These are phyloP conservation scores for Phyllotis vaccarum DNA, from an alignment of 2,797 vertebrate species.

Conservation along the genomic window DNA sequence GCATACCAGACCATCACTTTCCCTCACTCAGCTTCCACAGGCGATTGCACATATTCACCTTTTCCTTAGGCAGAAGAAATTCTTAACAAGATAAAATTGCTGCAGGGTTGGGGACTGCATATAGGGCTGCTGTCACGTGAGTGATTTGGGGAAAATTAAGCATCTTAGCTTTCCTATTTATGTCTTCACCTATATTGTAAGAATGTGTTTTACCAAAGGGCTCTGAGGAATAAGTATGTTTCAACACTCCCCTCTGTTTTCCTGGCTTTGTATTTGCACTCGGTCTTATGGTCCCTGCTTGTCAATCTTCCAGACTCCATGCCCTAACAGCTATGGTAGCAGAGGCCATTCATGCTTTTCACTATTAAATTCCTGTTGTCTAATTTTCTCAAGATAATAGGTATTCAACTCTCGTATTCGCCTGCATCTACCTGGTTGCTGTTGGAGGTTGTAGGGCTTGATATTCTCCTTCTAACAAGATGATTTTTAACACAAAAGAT, in stretches of 20 bases:
- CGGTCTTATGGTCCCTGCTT: background rate
- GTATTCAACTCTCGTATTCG: background rate
- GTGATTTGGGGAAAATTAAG: background rate
- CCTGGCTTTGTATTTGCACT: background rate
- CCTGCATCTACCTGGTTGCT: background rate
- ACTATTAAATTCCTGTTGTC: background rate
- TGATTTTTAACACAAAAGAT: background rate
- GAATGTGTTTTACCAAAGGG: background rate
- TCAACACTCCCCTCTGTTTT: background rate
- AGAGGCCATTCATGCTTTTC: background rate
- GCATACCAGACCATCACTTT: background rate
- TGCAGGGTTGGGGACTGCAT: background rate
- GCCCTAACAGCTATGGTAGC: background rate
- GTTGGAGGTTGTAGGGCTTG: background rate
- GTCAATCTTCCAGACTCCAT: background rate
- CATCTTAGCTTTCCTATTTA: background rate
- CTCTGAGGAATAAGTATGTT: background rate
- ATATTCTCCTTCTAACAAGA: background rate
- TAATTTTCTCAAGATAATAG: background rate
- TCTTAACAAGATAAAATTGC: background rate
- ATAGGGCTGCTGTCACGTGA: background rate
- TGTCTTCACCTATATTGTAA: background rate
- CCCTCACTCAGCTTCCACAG: background rate
- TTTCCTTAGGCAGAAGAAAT: background rate
- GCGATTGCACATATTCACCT: background rate